A percentile compares a stretch with the other conserved stretches of the same genome.
Evolutionary conservation across 2,113 vertebrate species (phyloP).

Genomic region (Cyprinus carpio): DNA sequence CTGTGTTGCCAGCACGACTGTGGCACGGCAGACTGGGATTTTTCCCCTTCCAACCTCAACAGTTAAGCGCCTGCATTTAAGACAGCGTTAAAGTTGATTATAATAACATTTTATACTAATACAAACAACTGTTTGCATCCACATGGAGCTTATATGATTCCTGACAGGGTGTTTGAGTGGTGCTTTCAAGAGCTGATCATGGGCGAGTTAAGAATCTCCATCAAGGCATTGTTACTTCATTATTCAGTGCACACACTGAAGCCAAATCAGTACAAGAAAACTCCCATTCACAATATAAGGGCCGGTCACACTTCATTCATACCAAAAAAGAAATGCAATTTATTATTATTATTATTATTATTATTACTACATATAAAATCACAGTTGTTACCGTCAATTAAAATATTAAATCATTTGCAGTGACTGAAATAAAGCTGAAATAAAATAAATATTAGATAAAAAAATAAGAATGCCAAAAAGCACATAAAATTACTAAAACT

Average conservation of each 20-base stretch:
- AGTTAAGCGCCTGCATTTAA: neutral
- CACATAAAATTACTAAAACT: no score
- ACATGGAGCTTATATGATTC: neutral
- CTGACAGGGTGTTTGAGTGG: neutral
- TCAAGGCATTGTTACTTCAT: conserved; percentile 11
- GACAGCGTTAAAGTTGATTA: neutral
- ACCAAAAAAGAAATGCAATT: neutral
- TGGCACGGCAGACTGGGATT: conserved; percentile 62
- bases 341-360: no score
- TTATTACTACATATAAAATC: no score
- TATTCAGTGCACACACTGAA: neutral
- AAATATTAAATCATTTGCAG: no score
- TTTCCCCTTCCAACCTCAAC: neutral
- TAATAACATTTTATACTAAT: neutral
- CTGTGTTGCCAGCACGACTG: conserved; percentile 66
- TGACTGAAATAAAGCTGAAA: no score
- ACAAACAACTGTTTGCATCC: neutral
- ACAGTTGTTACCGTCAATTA: no score
- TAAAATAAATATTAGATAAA: no score
- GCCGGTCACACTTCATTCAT: conserved; percentile 6
- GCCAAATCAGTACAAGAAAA: neutral
- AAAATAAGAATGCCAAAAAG: no score
- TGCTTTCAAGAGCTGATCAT: neutral
- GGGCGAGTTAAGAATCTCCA: neutral
- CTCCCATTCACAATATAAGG: neutral